Evolutionary conservation across 2,888 invertebrate species (phyloP), one percentile per base, ranked within the genome.

Genomic region (Yponomeuta evonymella): DNA sequence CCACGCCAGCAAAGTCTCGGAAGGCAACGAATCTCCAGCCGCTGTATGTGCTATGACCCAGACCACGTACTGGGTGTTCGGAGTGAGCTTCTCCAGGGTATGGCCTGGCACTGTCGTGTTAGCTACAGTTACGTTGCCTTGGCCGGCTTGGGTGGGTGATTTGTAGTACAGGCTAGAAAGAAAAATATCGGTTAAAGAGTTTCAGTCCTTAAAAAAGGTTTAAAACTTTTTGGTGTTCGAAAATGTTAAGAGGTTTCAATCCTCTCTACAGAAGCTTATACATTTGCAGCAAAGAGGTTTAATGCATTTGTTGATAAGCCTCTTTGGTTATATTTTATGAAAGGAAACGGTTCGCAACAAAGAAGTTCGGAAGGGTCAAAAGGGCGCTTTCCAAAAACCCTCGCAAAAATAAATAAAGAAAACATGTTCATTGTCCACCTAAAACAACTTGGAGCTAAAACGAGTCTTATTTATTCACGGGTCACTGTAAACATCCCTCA

Each of bases 1-100:
- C 97, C 97, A 97, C 0, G 96, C 96, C 72, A 97, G 93, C 43
- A 97, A 83, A 0, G 96, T 97, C 86, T 97, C 97, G 0, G 96
- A 97, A 0, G 97, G 95, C 77, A 95, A 85, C 11, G 96, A 97
- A 74, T 94, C 94, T 0, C 96, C 96, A 1, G 94, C 94, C 0
- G 92, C 90, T 0, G 93, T 89, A 69, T 96, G 94, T 0, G 96
- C 96, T 73, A 93, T 94, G 67, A 96, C 95, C 88, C 96, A 97
- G 70, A 96, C 93, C 69, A 96, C 95, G 83, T 97, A 96, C 85
- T 97, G 96, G 0, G 96, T 95, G 88, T 97, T 97, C 0, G 97
- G 97, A 58, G 93, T 94, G 67, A 97, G 85, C 77, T 94, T 94
- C 78, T 94, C 95, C 75, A 97, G 89, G 72, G 95, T 95, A 74